These are phyloP conservation scores for Rallus crepitans DNA, from an alignment of 2,797 vertebrate genomes.

Conservation along the genomic window DNA sequence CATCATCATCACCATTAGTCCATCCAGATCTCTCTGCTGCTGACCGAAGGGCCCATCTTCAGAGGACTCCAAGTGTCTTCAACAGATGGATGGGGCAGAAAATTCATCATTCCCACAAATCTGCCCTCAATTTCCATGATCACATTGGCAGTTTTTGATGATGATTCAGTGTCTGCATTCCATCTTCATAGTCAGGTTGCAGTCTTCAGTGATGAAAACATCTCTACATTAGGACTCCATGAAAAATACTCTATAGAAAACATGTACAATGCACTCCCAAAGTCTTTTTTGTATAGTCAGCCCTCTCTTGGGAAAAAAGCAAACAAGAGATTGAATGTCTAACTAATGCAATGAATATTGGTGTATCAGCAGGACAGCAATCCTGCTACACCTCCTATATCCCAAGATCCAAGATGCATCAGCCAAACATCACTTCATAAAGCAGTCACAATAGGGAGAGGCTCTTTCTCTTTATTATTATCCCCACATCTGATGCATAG, in stretches of 20 bases:
- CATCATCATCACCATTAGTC: background rate
- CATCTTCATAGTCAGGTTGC: background rate
- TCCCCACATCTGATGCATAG: background rate
- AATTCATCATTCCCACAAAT: background rate
- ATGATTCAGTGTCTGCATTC: background rate
- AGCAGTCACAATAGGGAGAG: background rate
- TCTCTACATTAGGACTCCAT: background rate
- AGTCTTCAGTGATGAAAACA: background rate
- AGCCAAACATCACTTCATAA: background rate
- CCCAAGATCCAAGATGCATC: background rate
- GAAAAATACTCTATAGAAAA: background rate
- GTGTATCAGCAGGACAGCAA: background rate
- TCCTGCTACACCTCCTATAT: background rate
- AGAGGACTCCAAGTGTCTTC: background rate
- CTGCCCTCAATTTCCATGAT: background rate
- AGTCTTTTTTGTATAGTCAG: background rate
- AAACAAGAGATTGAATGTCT: background rate
- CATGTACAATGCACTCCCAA: background rate
- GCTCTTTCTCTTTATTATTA: background rate
- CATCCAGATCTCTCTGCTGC: background rate
- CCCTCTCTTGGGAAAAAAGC: rapidly evolving
- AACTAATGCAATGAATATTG: rapidly evolving
- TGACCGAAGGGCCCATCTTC: background rate
- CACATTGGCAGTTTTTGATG: background rate
- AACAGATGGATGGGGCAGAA: background rate